Conservation (phyloP, 2,888 invertebrate species). For the Drosophila quinaria region DNA sequence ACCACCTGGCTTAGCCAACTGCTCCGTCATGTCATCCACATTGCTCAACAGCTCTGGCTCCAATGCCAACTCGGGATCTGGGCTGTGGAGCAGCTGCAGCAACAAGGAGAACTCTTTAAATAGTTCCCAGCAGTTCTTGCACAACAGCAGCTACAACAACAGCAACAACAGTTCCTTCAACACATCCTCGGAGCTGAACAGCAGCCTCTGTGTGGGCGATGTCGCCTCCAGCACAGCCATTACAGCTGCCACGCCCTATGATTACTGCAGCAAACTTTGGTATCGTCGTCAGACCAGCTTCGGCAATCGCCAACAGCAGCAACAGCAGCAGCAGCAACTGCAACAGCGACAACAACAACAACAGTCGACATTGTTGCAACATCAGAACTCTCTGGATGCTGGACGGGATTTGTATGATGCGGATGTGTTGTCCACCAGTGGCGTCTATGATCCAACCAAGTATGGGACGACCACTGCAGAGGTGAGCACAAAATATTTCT, state of each 20-base stretch:
- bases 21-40: conserved; percentile 70
- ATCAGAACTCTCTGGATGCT: conserved; percentile 16
- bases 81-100: conserved; percentile 58
- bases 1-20: conserved; percentile 49
- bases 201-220: conserved; percentile 62
- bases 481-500: conserved; percentile 50
- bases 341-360: conserved; percentile 37
- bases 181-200: conserved; percentile 75
- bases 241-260: conserved; percentile 31
- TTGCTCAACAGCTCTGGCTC: conserved; percentile 68
- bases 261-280: conserved; percentile 72
- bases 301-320: conserved; percentile 58
- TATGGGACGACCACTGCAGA: conserved; percentile 83
- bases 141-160: conserved; percentile 47
- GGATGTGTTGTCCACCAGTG: conserved; percentile 66
- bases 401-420: conserved; percentile 68
- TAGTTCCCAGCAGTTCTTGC: conserved; percentile 70
- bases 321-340: conserved; percentile 38
- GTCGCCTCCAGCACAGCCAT: conserved; percentile 58
- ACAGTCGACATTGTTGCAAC: conserved; percentile 13
- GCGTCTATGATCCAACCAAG: conserved; percentile 83
- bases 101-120: conserved; percentile 83
- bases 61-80: conserved; percentile 5
- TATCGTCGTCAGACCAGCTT: conserved; percentile 75
- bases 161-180: conserved; percentile 68